Percentiles rank a stretch among this genome's conserved stretches.
Conservation (phyloP, 2,888 invertebrate species). For the Andrena flavipes region DNA sequence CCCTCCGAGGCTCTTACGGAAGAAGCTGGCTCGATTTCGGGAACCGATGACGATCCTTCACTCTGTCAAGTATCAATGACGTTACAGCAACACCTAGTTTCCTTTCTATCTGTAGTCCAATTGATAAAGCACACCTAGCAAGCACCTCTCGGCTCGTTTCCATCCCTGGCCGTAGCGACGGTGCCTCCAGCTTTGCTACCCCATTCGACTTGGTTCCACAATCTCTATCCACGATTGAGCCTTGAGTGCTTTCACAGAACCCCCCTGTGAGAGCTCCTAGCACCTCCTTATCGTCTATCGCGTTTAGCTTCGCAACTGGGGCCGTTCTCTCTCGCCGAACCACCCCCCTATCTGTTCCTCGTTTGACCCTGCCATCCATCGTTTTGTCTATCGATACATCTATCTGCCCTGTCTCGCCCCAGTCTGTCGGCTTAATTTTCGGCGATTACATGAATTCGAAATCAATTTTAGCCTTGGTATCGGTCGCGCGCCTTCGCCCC, state of each 20-base stretch:
- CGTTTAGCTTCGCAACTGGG: slow-evolving; percentile 28
- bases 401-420: slow-evolving; percentile 15
- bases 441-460: slow-evolving; percentile 73
- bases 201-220: slow-evolving; percentile 15
- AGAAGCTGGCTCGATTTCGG: not conserved
- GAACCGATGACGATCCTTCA: not conserved
- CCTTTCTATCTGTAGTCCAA: not conserved
- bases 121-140: slow-evolving; percentile 25
- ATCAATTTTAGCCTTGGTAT: slow-evolving; percentile 74
- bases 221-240: slow-evolving; percentile 57
- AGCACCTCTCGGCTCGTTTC: slow-evolving; percentile 14
- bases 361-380: slow-evolving; percentile 1
- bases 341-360: slow-evolving; percentile 19
- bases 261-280: slow-evolving; percentile 36
- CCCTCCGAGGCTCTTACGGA: not conserved
- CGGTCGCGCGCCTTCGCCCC: slow-evolving; percentile 33
- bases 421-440: slow-evolving; percentile 65
- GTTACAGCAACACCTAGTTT: not conserved
- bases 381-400: slow-evolving; percentile 21
- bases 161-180: slow-evolving; percentile 24
- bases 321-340: not conserved
- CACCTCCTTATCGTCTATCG: slow-evolving; percentile 41
- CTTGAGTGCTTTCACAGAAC: slow-evolving; percentile 41
- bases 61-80: not conserved
- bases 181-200: not conserved